Evolutionary conservation across 2,113 vertebrate genomes (phyloP), one percentile per base, ranked within the genome.

Genomic region (Campylorhamphus procurvoides): DNA sequence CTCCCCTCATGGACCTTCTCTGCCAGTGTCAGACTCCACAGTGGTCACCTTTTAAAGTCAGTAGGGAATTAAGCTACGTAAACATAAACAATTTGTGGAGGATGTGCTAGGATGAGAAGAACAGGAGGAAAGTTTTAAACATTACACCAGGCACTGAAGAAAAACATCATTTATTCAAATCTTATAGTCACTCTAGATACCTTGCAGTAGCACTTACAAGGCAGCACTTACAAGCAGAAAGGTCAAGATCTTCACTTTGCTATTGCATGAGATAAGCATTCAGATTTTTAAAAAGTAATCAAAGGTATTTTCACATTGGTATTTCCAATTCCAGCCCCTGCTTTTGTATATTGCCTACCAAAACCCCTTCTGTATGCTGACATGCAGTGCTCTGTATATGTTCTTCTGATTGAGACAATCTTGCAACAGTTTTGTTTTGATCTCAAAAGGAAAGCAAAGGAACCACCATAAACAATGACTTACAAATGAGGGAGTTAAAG

Each of bases 321-420:
- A 1, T 72, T 60, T 87, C 49, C 14, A 44, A 3, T 76, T 79
- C 49, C 66, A 89, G 28, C 40, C 56, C 5, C 15, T 50, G 40
- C 12, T 35, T 89, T 91, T 7, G 1, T 13, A 18, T 1, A 0
- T 6, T 53, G 22, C 31, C 73, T 52, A 55, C 1, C 1, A 52
- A 93, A 83, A 62, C 13, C 29, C n/a, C 74, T 67, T 35, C 64
- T 7, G 0, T 49, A 12, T 50, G 29, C 16, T 55, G 40, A 17
- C 4, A 1, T 12, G 18, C 4, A 50, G 27, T 12, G 8, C 4
- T 76, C 50, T 4, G 1, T 5, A 6, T 8, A 5, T 31, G 18
- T 1, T 72, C 67, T 91, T 59, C 33, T 86, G 29, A 23, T 42
- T 53, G 20, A 85, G 29, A n/a, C 2, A 56, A 29, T 40, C 28